Evolutionary conservation across 1,140 invertebrate species (phyloP).

Genomic region (Antheraea pernyi): DNA sequence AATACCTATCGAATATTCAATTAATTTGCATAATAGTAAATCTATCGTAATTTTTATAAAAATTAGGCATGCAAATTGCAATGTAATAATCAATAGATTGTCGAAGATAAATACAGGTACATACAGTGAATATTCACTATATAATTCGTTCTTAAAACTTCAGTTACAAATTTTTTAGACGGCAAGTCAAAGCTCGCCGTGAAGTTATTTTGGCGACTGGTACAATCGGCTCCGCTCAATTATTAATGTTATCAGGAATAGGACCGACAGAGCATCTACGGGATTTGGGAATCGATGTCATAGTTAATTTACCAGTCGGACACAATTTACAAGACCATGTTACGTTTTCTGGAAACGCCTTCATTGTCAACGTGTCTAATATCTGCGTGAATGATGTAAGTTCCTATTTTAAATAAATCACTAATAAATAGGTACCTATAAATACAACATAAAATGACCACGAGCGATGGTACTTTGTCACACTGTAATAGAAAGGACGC

Average conservation of each 20-base stretch:
- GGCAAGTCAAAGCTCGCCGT: constrained; percentile 53
- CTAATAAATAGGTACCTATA: no score
- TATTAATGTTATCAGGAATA: constrained; percentile 86
- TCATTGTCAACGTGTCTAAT: constrained; percentile 83
- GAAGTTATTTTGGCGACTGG: constrained; percentile 87
- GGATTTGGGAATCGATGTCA: constrained; percentile 74
- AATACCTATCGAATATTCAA: no score
- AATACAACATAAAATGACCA: no score
- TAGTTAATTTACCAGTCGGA: constrained; percentile 87
- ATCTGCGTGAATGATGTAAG: constrained; percentile 78
- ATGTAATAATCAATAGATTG: no score
- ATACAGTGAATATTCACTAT: not conserved
- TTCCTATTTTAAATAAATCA: not conserved
- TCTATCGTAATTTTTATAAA: no score
- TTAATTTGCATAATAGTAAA: no score
- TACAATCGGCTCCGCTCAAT: constrained; percentile 85
- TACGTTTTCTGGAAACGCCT: constrained; percentile 84
- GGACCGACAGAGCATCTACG: constrained; percentile 80
- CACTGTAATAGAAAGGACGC: no score
- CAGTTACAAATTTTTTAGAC: constrained; percentile 70
- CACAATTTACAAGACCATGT: constrained; percentile 90
- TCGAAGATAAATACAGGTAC: not conserved
- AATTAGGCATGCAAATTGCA: no score
- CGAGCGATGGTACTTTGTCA: no score
- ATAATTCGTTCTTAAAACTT: no score